Evolutionary conservation across 2,113 vertebrate species (phyloP).

Genomic region (Pseudorhombus dupliciocellatus): DNA sequence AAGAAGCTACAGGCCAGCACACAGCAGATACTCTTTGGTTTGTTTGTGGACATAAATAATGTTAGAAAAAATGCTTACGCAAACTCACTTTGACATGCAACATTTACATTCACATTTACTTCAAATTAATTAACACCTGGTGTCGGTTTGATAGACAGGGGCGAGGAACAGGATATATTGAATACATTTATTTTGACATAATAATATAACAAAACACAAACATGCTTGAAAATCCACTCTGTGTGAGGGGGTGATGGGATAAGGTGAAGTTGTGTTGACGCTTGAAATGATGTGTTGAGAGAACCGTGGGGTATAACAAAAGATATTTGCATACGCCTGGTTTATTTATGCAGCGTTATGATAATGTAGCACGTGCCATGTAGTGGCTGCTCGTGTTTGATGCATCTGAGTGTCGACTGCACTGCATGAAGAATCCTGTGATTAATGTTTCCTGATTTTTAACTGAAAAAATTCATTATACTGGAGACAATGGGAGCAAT

Average conservation of each 20-base stretch:
- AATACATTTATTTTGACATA: background rate
- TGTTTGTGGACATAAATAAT: no score
- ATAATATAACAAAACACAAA: background rate
- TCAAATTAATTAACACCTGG: background rate
- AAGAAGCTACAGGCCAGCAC: no score
- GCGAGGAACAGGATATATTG: background rate
- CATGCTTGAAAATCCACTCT: background rate
- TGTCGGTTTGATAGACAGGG: background rate
- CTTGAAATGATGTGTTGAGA: background rate
- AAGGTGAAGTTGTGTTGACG: slow-evolving; percentile 7
- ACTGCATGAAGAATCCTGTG: background rate
- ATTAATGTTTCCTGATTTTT: no score
- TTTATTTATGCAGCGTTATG: slow-evolving; percentile 34
- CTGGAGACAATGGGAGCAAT: background rate
- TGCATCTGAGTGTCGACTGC: background rate
- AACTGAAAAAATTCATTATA: background rate
- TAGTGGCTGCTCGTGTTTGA: slow-evolving; percentile 11
- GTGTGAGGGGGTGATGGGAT: background rate
- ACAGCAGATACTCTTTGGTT: no score
- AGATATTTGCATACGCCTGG: background rate
- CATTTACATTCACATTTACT: background rate
- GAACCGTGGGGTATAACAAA: background rate
- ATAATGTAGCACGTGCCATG: slow-evolving; percentile 13
- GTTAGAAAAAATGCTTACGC: background rate
- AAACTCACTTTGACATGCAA: background rate